Evolutionary conservation across 2,888 invertebrate genomes (phyloP), one percentile per base, ranked within the genome.

Genomic region (Ceriagrion tenellum): DNA sequence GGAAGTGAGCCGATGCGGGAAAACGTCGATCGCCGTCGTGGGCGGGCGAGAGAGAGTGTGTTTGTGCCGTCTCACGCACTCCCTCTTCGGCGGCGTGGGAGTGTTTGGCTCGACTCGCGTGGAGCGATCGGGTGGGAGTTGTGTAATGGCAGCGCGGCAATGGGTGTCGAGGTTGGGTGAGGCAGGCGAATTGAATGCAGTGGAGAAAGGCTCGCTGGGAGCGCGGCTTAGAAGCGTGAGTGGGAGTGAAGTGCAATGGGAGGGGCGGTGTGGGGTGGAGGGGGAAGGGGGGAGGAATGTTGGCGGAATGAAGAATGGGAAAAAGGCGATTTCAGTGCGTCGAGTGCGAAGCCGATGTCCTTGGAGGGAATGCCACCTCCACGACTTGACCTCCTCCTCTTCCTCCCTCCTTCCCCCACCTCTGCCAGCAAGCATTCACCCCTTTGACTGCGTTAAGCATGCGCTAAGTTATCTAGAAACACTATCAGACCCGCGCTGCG

Each of bases 341-440:
- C 69, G 91, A 26, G 91, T 26, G 93, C 69, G 56, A 69, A 74
- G 69, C 69, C 93, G 74, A 47, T 93, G 93, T 40, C 93, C 93
- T 93, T 93, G 93, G 47, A n/a, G 93, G 93, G 93, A 93, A 93
- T 93, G 93, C 93, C 69, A 47, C 93, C 93, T 91, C 63, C 63
- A 47, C 63, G 40, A 55, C 93, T 59, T 63, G 20, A 81, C 81
- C 81, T 81, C 81, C 81, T 81, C 30, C 16, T 13, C 35, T 8
- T 35, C 30, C 81, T 30, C 35, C n/a, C 16, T 12, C 81, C 81
- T 13, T 18, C 13, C 13, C 35, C 69, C 26, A 35, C 35, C 35
- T 35, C 81, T 1, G 59, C 59, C 4, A 47, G 18, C 2, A 59
- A 2, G 81, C 35, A 13, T 81, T 81, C 81, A 16, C 35, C 26